Evolutionary conservation across 1,140 invertebrate species (phyloP), one percentile per base, ranked within the genome.

Genomic region (Harpegnathos saltator): DNA sequence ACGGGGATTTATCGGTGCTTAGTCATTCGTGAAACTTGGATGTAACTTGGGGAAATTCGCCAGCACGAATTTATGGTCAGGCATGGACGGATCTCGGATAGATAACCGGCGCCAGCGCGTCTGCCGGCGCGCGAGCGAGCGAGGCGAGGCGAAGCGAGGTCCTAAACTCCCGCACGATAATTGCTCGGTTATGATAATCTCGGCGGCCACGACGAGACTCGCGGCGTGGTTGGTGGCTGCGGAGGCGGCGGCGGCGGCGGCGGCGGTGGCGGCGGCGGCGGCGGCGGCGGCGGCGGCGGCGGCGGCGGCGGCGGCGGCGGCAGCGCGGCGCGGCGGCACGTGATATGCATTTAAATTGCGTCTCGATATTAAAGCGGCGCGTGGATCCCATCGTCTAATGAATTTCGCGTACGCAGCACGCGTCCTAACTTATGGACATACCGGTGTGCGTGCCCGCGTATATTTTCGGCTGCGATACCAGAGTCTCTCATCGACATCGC

Each of bases 301-400:
- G 1, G 29, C 1, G 1, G 29, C 1, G 29, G 29, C 1, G 29
- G 29, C 3, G 17, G 33, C n/a, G 48, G 58, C 4, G 56, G 65
- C 22, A n/a, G n/a, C n/a, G n/a, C n/a, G 68, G 14, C 26, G 61
- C 50, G 59, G 54, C 56, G 68, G 48, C 58, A 56, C 69, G 74
- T 78, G 74, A 86, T 86, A 86, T 86, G 85, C 85, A 86, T 86
- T 86, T 86, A 84, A 86, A 86, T 86, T 86, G 83, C 68, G 74
- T 73, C 61, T 66, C 82, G 82, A 84, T 86, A 86, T 86, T 86
- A 84, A 84, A 86, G 85, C 82, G 82, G 74, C 85, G 73, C 65
- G 82, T 77, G 62, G 61, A 69, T 74, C 48, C 52, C 68, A 44
- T 66, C 61, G 68, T 66, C 85, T 86, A 86, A 86, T 86, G 68